phyloP scores from a whole-genome alignment of 1,140 invertebrate species.

The Solenopsis fugax region DNA sequence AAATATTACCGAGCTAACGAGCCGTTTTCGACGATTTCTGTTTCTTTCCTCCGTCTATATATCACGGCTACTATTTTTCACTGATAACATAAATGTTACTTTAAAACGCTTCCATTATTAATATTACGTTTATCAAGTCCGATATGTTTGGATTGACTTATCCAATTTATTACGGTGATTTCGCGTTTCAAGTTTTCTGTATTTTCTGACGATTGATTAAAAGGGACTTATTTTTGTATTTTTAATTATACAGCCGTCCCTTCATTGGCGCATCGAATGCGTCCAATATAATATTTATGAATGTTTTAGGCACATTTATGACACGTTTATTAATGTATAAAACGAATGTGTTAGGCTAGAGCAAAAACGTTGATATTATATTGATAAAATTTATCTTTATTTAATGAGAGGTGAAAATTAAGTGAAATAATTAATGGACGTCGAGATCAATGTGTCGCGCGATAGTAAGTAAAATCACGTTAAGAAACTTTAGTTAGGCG shows the following conservation, averaged over 20 bases:
- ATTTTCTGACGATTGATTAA: slow-evolving; percentile 1
- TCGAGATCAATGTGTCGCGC: slow-evolving; percentile 10
- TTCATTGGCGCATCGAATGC: neutral
- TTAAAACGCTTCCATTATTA: slow-evolving; percentile 53
- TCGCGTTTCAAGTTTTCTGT: slow-evolving; percentile 1
- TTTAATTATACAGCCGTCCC: neutral
- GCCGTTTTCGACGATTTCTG: neutral
- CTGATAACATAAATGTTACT: slow-evolving; percentile 16
- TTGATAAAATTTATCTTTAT: slow-evolving; percentile 34
- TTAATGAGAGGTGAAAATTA: slow-evolving; percentile 23
- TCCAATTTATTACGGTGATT: neutral
- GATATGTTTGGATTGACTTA: neutral
- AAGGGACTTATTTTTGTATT: neutral
- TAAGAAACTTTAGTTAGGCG: neutral
- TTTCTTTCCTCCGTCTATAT: neutral
- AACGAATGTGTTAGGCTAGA: neutral
- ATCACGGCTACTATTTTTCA: slow-evolving; percentile 35
- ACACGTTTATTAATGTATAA: neutral
- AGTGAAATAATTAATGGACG: slow-evolving; percentile 42
- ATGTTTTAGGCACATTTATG: slow-evolving; percentile 10
- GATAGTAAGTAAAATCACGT: slow-evolving; percentile 3
- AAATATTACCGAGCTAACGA: slow-evolving; percentile 36
- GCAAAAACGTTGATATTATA: slow-evolving; percentile 2
- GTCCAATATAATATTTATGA: neutral
- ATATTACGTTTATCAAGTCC: slow-evolving; percentile 54